phyloP scores from a whole-genome alignment of 2,113 vertebrate species.

The Rhea pennata region DNA sequence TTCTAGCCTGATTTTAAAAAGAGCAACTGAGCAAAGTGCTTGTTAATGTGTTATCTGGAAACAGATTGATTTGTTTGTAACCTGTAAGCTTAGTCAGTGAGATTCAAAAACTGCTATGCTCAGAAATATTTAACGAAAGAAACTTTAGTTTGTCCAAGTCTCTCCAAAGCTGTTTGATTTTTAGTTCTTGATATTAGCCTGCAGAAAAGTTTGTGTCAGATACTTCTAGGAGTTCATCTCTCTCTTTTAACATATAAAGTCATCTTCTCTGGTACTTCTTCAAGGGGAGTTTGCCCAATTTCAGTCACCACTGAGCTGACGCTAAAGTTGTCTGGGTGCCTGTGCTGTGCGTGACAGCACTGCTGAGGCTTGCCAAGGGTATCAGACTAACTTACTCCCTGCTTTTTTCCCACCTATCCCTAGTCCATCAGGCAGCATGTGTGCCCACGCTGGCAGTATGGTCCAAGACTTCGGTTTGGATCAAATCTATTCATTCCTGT shows the following conservation, averaged over 20 bases:
- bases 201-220: neutral
- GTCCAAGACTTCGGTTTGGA: neutral
- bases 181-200: neutral
- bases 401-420: neutral
- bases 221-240: neutral
- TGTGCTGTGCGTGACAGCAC: neutral
- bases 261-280: neutral
- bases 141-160: neutral
- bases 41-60: neutral
- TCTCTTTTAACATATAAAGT: neutral
- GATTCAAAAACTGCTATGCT: neutral
- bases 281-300: neutral
- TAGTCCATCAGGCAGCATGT: neutral
- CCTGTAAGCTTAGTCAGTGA: neutral
- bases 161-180: neutral
- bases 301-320: neutral
- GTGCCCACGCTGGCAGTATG: neutral
- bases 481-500: neutral
- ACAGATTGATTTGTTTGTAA: neutral
- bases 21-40: neutral
- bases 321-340: neutral
- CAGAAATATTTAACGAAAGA: neutral
- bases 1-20: neutral
- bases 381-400: neutral
- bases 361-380: neutral